Evolutionary conservation across 2,113 vertebrate genomes (phyloP).

Genomic region (Peromyscus polionotus): DNA sequence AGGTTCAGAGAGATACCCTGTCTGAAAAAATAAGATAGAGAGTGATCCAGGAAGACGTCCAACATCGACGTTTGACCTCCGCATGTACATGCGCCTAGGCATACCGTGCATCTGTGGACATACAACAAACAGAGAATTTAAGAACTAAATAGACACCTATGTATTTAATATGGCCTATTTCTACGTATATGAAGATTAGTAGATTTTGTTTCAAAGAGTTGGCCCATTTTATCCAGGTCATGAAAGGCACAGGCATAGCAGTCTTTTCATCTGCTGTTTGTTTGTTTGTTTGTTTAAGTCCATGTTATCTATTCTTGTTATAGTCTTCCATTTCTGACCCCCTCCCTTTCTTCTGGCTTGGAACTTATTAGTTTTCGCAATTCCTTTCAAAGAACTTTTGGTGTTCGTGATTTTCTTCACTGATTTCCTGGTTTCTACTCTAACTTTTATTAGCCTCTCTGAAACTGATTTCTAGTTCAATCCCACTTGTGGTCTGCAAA

Average conservation of each 20-base stretch:
- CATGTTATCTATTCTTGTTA: background rate
- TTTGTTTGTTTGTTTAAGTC: too few species aligned
- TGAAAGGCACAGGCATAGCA: background rate
- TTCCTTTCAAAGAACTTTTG: constrained; percentile 12
- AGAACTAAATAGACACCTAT: background rate
- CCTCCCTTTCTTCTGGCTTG: background rate
- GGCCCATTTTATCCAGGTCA: background rate
- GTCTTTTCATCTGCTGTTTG: background rate
- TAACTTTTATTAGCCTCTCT: background rate
- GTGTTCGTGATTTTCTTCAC: background rate
- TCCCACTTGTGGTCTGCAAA: background rate
- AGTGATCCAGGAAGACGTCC: background rate
- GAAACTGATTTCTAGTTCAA: background rate
- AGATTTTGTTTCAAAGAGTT: background rate
- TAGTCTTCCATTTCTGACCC: background rate
- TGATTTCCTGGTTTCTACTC: background rate
- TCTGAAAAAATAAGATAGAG: background rate
- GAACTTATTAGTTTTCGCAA: background rate
- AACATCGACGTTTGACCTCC: background rate
- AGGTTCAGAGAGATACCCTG: background rate
- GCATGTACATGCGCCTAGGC: too few species aligned
- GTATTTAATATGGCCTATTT: background rate
- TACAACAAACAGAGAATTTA: background rate
- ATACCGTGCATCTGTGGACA: background rate
- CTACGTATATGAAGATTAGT: background rate